Evolutionary conservation across 1,140 invertebrate species (phyloP), one percentile per base, ranked within the genome.

Genomic region (Drosophila asahinai): DNA sequence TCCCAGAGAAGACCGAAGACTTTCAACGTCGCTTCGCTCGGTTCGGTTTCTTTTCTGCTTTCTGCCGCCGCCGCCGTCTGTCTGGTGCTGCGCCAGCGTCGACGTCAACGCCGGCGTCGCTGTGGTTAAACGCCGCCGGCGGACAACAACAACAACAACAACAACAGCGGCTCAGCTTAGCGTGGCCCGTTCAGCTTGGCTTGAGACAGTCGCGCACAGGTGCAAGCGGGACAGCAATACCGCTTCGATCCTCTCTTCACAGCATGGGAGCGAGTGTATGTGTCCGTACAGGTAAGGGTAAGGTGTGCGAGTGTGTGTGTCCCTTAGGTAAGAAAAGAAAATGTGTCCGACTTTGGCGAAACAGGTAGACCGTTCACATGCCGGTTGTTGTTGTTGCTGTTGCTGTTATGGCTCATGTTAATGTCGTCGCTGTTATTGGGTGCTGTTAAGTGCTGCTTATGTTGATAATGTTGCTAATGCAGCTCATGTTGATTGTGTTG

Each of bases 291-390:
- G 83, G 83, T 86, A 86, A 62, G 45, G 48, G 59, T 70, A 62
- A 62, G 5, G 19, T 64, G 38, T 59, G 27, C 47, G 8, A 40
- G 17, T 59, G 55, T 42, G 57, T 47, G 49, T 48, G 77, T 84
- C 84, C 81, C 81, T 89, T 90, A 89, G 84, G 84, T 84, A 90
- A 89, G 84, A 78, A 74, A 81, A 84, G 81, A 90, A 89, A 89
- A 89, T 84, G 74, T 81, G 81, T 75, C 86, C 84, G 81, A 90
- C 86, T 90, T 81, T 68, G 25, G 77, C 66, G 81, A 89, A 57
- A 89, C 84, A 89, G 84, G 84, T 89, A 89, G 86, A 89, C 84
- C 55, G 68, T 58, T 60, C 67, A 70, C 51, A 83, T 61, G 80
- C 58, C 77, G 65, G 65, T 80, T 58, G 74, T 63, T 68, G 64